Percentiles rank a stretch among this genome's conserved stretches.
These are phyloP conservation scores for Drosophila rubida DNA, from an alignment of 2,888 invertebrate genomes.

Conservation along the genomic window DNA sequence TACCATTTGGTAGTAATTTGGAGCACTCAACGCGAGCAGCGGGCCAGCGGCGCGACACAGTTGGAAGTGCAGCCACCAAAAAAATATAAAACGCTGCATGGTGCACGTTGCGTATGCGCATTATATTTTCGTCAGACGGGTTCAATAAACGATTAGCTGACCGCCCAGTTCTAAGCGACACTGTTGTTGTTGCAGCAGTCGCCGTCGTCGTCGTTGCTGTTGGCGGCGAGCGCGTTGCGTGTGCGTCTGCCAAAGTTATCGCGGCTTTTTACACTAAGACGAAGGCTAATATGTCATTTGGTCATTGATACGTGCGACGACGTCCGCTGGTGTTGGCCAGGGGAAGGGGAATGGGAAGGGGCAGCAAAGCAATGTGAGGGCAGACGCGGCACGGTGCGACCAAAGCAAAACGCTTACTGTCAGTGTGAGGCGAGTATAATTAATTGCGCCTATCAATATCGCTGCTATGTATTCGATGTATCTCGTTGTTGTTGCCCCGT, in stretches of 20 bases:
- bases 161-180: conserved; percentile 63
- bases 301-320: conserved; percentile 78
- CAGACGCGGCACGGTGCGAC: conserved; percentile 46
- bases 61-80: conserved; percentile 56
- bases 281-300: conserved; percentile 82
- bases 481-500: conserved; percentile 26
- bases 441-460: conserved; percentile 81
- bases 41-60: conserved; percentile 74
- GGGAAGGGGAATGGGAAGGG: not conserved
- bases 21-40: conserved; percentile 77
- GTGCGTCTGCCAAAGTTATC: conserved; percentile 78
- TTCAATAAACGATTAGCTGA: conserved; percentile 78
- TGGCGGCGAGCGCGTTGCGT: conserved; percentile 52
- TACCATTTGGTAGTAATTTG: conserved; percentile 65
- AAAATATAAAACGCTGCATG: conserved; percentile 31
- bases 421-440: conserved; percentile 79
- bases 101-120: conserved; percentile 79
- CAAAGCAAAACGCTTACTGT: conserved; percentile 81
- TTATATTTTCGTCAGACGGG: conserved; percentile 63
- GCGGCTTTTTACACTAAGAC: conserved; percentile 81
- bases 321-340: conserved; percentile 25
- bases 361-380: conserved; percentile 35
- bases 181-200: conserved; percentile 21
- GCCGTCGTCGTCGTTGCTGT: conserved; percentile 26
- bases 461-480: conserved; percentile 42